A percentile compares a stretch with the other conserved stretches of the same genome.
These are phyloP conservation scores for Engraulis encrasicolus DNA, from an alignment of 2,113 vertebrate species.

Conservation along the genomic window DNA sequence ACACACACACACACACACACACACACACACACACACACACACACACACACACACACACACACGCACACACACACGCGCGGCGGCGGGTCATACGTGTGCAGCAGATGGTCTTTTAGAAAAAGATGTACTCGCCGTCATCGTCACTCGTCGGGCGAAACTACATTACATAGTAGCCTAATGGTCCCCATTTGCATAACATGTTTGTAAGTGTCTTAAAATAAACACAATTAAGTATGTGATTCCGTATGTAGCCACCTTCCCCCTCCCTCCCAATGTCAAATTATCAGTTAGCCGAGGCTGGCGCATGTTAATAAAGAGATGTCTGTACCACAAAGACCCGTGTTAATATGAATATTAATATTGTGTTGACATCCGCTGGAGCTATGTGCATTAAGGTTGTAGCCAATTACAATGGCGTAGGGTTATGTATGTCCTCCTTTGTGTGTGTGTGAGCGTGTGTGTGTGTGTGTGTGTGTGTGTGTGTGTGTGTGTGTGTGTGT, in stretches of 20 bases:
- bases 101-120: conserved; percentile 71
- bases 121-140: conserved; percentile 64
- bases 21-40: too few species aligned
- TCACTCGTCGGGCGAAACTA: conserved; percentile 59
- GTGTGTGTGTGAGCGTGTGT: too few species aligned
- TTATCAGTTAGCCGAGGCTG: background rate
- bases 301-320: background rate
- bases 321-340: background rate
- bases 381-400: background rate
- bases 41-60: too few species aligned
- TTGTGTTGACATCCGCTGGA: background rate
- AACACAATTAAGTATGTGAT: conserved; percentile 65
- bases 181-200: conserved; percentile 68
- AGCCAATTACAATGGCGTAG: background rate
- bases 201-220: conserved; percentile 64
- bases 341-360: conserved; percentile 4
- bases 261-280: conserved; percentile 9
- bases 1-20: conserved; percentile 59
- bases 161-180: conserved; percentile 54
- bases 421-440: background rate
- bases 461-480: too few species aligned
- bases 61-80: conserved; percentile 45
- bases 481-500: too few species aligned
- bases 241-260: conserved; percentile 34
- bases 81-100: conserved; percentile 67